These are phyloP conservation scores for Ypsolopha scabrella DNA, from an alignment of 2,888 invertebrate species.

Conservation along the genomic window DNA sequence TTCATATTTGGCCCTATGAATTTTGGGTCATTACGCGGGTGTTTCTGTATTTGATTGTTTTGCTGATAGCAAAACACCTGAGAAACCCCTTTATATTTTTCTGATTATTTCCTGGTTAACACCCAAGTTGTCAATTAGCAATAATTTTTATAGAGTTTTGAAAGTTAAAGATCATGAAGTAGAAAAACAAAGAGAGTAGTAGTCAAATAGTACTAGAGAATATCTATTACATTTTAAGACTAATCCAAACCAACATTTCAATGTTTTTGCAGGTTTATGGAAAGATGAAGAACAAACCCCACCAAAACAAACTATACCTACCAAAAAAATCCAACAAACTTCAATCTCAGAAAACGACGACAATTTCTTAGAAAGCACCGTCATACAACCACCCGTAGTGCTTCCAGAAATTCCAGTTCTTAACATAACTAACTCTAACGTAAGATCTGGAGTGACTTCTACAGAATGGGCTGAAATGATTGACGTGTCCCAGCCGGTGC, in stretches of 20 bases:
- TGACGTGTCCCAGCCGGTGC: conserved; percentile 84
- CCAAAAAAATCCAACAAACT: conserved; percentile 20
- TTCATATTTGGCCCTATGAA: not conserved
- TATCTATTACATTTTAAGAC: too few species aligned
- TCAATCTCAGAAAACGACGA: conserved; percentile 34
- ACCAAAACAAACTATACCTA: conserved; percentile 18
- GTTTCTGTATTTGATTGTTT: too few species aligned
- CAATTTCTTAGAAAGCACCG: conserved; percentile 45
- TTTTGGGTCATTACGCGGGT: too few species aligned
- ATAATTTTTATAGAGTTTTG: too few species aligned
- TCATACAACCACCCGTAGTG: conserved; percentile 43
- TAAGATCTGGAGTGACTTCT: conserved; percentile 52
- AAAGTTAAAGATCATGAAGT: too few species aligned
- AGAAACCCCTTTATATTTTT: too few species aligned
- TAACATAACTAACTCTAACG: conserved; percentile 72
- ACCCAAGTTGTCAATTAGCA: too few species aligned
- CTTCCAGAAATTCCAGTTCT: conserved; percentile 73
- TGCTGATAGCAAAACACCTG: too few species aligned
- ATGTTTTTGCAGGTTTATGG: conserved; percentile 43
- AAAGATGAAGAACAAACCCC: conserved; percentile 41
- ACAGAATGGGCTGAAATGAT: conserved; percentile 91
- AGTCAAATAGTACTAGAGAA: too few species aligned
- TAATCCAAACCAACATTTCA: too few species aligned
- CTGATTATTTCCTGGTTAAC: too few species aligned
- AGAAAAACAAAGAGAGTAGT: too few species aligned